Conservation (phyloP, 2,888 invertebrate genomes). For the Sinopyrophorus schimmeli region DNA sequence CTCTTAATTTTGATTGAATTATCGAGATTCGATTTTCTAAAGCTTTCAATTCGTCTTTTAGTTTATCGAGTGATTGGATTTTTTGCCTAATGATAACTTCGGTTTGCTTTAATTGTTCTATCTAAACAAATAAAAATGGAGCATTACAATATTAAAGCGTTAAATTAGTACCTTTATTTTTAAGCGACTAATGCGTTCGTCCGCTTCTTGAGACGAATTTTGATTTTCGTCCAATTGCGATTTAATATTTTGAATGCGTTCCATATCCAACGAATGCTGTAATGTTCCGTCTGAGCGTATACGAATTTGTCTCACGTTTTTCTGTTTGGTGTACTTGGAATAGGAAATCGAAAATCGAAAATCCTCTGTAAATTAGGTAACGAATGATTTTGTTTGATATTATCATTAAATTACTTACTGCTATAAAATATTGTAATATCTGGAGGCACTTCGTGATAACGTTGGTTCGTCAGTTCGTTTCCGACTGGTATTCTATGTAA, state of each 20-base stretch:
- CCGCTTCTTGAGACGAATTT: constrained; percentile 33
- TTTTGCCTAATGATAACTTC: too few relatives aligned
- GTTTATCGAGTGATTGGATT: too few relatives aligned
- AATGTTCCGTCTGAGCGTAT: constrained; percentile 60
- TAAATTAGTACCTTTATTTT: constrained; percentile 51
- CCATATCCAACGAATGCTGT: constrained; percentile 63
- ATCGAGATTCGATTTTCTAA: too few relatives aligned
- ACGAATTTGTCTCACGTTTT: constrained; percentile 61
- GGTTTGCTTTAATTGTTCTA: too few relatives aligned
- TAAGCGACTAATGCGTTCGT: constrained; percentile 46
- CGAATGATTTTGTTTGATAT: background rate
- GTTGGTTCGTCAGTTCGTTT: constrained; percentile 62
- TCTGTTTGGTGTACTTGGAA: constrained; percentile 68
- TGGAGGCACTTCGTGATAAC: constrained; percentile 63
- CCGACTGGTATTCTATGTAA: constrained; percentile 77
- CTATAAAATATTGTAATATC: constrained; percentile 66
- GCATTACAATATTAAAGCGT: too few relatives aligned
- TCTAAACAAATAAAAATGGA: too few relatives aligned
- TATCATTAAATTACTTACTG: constrained; percentile 56
- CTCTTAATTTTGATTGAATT: too few relatives aligned
- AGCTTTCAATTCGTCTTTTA: too few relatives aligned
- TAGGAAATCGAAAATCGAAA: constrained; percentile 61
- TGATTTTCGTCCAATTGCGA: constrained; percentile 41
- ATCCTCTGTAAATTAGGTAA: constrained; percentile 56
- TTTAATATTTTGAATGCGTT: constrained; percentile 54